Percentiles rank a stretch among this genome's conserved stretches.
Conservation (phyloP, 64 coral and sea anemone species). For the Dendrophyllia cribrosa region DNA sequence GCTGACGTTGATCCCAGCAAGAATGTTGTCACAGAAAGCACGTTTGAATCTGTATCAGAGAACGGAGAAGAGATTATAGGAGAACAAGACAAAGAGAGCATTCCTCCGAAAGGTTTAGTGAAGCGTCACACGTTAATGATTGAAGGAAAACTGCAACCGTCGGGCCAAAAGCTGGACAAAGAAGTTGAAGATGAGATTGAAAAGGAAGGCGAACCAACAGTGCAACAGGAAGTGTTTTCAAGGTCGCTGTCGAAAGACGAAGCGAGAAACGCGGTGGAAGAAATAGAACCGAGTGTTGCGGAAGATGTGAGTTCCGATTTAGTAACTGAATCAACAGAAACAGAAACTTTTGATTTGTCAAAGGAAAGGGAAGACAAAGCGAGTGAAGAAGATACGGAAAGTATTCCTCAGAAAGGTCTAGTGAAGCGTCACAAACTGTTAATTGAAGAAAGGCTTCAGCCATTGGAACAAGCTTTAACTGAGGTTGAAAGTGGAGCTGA, state of each 20-base stretch:
- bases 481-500: no score
- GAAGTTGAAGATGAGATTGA: background rate
- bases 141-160: slow-evolving; percentile 15
- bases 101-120: slow-evolving; percentile 32
- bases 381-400: background rate
- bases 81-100: background rate
- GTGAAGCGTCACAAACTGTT: slow-evolving; percentile 47
- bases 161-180: background rate
- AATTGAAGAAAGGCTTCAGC: slow-evolving; percentile 31
- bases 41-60: background rate
- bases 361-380: background rate
- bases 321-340: background rate
- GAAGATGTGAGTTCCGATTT: background rate
- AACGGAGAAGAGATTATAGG: background rate
- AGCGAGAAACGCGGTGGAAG: background rate
- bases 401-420: slow-evolving; percentile 21
- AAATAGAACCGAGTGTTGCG: background rate
- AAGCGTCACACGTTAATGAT: slow-evolving; percentile 42
- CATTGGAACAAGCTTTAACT: background rate
- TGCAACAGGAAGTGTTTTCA: background rate
- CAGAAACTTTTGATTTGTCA: background rate
- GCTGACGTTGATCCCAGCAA: background rate
- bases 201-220: background rate
- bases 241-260: background rate
- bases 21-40: background rate